A percentile compares a stretch with the other conserved stretches of the same genome.
Conservation (phyloP, 2,888 invertebrate species). For the Orchesellides sinensis region DNA sequence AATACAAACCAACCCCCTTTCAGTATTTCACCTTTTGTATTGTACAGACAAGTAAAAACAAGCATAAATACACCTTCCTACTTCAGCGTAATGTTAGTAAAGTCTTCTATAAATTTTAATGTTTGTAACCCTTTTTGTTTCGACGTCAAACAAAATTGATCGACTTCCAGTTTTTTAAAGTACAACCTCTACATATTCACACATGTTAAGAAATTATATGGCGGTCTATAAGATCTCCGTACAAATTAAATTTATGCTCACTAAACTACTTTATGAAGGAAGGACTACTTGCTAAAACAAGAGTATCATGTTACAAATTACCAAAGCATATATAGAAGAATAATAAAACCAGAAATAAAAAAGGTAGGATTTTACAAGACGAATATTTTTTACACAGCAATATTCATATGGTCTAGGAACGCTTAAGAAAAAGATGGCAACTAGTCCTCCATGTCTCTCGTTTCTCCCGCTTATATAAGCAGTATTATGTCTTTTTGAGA, state of each 20-base stretch:
- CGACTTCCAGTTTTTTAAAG: conserved; percentile 46
- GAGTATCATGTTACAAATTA: conserved; percentile 18
- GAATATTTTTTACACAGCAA: background rate
- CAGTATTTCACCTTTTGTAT: too few species aligned
- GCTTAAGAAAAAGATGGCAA: background rate
- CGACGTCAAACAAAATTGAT: conserved; percentile 43
- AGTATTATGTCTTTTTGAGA: too few species aligned
- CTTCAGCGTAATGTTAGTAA: too few species aligned
- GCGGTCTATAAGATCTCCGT: background rate
- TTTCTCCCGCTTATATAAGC: too few species aligned
- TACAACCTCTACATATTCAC: too few species aligned
- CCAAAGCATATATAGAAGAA: conserved; percentile 17
- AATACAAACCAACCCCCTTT: too few species aligned
- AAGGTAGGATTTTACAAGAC: background rate
- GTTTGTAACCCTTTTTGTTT: conserved; percentile 43
- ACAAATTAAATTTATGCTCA: conserved; percentile 12
- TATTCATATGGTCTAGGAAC: background rate
- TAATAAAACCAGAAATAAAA: conserved; percentile 30
- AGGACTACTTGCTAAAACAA: conserved; percentile 1
- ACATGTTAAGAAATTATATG: too few species aligned
- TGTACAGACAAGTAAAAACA: too few species aligned
- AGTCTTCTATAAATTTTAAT: conserved; percentile 53
- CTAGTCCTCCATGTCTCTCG: too few species aligned
- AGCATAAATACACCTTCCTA: too few species aligned
- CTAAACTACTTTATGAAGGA: background rate